A percentile compares a stretch with the other conserved stretches of the same genome.
Evolutionary conservation across 2,888 invertebrate species (phyloP).

Genomic region (Macaria liturata): DNA sequence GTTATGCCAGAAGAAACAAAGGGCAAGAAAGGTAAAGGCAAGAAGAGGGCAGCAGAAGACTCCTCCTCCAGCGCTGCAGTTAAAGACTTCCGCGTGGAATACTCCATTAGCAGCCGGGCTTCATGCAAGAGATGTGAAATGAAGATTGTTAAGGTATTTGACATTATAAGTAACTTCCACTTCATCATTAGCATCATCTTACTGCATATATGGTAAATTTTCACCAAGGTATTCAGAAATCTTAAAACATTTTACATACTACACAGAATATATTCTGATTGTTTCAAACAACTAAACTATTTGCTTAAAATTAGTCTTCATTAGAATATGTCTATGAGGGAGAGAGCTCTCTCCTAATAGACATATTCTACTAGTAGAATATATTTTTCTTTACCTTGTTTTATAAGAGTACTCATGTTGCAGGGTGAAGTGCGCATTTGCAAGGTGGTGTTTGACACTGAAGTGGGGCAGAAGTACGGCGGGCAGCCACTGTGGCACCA

Average conservation of each 20-base stretch:
- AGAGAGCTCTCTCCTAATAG: too few species aligned
- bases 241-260: too few species aligned
- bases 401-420: constrained; percentile 27
- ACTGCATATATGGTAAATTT: too few species aligned
- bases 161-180: background rate
- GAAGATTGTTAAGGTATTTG: constrained; percentile 89
- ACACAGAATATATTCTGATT: too few species aligned
- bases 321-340: too few species aligned
- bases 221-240: too few species aligned
- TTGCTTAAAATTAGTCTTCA: too few species aligned
- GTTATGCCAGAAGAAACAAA: constrained; percentile 78
- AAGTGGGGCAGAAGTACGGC: constrained; percentile 91
- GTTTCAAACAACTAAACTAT: too few species aligned
- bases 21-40: constrained; percentile 64
- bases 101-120: constrained; percentile 93
- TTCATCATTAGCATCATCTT: too few species aligned
- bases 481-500: constrained; percentile 96
- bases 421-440: constrained; percentile 89
- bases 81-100: constrained; percentile 89
- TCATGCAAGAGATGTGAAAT: constrained; percentile 92
- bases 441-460: constrained; percentile 93
- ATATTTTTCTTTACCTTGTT: too few species aligned
- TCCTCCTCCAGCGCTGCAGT: constrained; percentile 58
- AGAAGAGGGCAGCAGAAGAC: constrained; percentile 56
- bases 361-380: too few species aligned